phyloP scores from a whole-genome alignment of 2,797 vertebrate genomes.

The Clarias platycephalus region DNA sequence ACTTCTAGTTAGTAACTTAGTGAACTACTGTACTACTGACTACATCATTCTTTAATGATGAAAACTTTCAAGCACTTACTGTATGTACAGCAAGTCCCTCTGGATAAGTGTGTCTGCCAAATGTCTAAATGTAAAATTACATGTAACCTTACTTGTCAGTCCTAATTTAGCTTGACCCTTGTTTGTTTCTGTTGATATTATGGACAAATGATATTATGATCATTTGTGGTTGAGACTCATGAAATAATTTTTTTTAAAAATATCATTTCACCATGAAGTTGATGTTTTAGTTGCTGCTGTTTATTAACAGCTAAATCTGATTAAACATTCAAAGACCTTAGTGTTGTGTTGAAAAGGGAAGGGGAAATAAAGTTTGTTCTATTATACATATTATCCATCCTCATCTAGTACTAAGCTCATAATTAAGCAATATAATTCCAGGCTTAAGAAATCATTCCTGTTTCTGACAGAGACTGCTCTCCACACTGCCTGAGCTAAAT shows the following conservation, averaged over 20 bases:
- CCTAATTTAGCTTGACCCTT: background rate
- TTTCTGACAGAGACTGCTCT: background rate
- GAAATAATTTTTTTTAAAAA: too few relatives aligned
- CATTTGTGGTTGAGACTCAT: background rate
- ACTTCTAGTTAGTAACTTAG: too few relatives aligned
- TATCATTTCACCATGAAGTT: background rate
- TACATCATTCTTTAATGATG: too few relatives aligned
- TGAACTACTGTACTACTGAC: too few relatives aligned
- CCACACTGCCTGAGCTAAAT: background rate
- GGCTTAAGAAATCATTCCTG: background rate
- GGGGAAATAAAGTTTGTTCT: background rate
- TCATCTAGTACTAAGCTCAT: background rate
- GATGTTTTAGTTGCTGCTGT: background rate
- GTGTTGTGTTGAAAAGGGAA: background rate
- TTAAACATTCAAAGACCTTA: background rate
- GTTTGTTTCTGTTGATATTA: background rate
- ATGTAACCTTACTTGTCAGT: background rate
- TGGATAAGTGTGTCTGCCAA: too few relatives aligned
- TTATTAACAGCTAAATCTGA: background rate
- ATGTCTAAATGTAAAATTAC: too few relatives aligned
- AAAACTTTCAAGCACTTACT: too few relatives aligned
- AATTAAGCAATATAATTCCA: background rate
- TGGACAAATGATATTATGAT: too few relatives aligned
- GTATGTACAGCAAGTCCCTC: too few relatives aligned
- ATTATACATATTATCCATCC: background rate